These are phyloP conservation scores for Eupelmus urozonus DNA, from an alignment of 2,888 invertebrate species.

Conservation along the genomic window DNA sequence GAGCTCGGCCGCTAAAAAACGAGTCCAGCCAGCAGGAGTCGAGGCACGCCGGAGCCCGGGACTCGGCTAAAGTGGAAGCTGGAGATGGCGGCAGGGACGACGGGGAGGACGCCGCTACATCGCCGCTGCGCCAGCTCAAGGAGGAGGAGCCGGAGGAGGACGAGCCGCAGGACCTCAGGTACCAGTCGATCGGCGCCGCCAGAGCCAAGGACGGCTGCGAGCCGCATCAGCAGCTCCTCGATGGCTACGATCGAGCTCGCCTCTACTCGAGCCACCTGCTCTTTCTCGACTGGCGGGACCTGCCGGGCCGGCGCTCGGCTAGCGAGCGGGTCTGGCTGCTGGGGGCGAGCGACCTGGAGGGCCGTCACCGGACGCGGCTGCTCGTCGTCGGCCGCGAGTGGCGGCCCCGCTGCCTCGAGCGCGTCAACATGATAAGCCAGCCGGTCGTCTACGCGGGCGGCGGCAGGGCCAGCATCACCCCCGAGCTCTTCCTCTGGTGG, in stretches of 20 bases:
- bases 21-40: too few relatives aligned
- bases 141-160: background rate
- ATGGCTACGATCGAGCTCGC: conserved; percentile 6
- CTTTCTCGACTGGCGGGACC: conserved; percentile 76
- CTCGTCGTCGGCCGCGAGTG: conserved; percentile 78
- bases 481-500: conserved; percentile 78
- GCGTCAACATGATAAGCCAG: conserved; percentile 78
- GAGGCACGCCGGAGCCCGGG: too few relatives aligned
- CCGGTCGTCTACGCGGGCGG: conserved; percentile 79
- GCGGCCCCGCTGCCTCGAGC: conserved; percentile 76
- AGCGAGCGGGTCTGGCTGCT: conserved; percentile 74
- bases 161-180: conserved; percentile 10
- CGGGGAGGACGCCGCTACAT: background rate
- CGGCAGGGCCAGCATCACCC: conserved; percentile 76
- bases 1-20: background rate
- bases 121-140: too few relatives aligned
- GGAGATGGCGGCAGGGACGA: background rate
- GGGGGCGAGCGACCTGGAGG: conserved; percentile 77
- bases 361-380: conserved; percentile 77
- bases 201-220: background rate
- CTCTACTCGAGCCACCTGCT: conserved; percentile 76
- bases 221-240: background rate
- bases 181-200: background rate
- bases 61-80: too few relatives aligned
- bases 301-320: conserved; percentile 68